Evolutionary conservation across 2,113 vertebrate species (phyloP), one percentile per base, ranked within the genome.

Genomic region (Mirounga angustirostris): DNA sequence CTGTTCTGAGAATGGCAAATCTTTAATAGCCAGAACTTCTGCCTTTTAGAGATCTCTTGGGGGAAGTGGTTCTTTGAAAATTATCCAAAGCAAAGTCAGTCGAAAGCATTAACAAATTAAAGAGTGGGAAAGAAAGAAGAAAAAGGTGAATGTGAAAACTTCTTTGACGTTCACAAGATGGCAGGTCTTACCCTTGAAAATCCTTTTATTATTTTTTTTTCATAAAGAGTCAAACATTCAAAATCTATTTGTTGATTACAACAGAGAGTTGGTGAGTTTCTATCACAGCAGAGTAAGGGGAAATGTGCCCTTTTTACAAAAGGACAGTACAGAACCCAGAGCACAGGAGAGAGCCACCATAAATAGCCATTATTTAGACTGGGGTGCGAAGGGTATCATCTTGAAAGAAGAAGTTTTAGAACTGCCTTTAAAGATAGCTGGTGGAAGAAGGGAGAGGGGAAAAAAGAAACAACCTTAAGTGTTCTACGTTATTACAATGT

Each of bases 71-170:
- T 98, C 99, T 99, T 99, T 99, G 99, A 99, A 99, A 99, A 99
- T 99, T 98, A 99, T 98, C 98, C 98, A 97, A 99, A 99, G 98
- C 97, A 97, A 99, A 99, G 98, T 98, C 99, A 98, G 98, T 98
- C 98, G 97, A 98, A 99, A 99, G 97, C 96, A 99, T 98, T 98
- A 99, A 98, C 98, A 98, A 99, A 98, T 98, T 98, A 98, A 98
- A 98, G 98, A 98, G 98, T 98, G 63, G 33, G 89, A 63, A 59
- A 46, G 87, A 91, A 52, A 74, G 36, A 94, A 46, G 82, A 89
- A 30, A 95, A 98, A 76, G 43, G 76, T 24, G 74, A 95, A 82
- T 61, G 84, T 95, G 87, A 90, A 95, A 83, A 98, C 97, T 97
- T 97, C 97, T 98, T 97, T 98, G 98, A 97, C 98, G 98, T 98